Conservation (phyloP, 92 coral and sea anemone genomes). For the Virgularia gustaviana region DNA sequence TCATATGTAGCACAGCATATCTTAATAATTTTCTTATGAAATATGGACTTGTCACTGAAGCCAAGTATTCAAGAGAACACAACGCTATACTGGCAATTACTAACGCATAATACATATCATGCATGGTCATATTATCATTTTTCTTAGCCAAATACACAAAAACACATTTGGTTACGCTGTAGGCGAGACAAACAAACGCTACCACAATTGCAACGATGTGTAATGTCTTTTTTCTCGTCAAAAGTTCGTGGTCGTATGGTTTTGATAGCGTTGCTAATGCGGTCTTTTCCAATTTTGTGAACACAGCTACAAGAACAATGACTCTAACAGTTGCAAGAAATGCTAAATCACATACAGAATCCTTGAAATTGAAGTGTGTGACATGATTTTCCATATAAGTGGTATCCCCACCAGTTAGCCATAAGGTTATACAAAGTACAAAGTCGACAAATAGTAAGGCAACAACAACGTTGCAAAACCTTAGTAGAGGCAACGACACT, state of each 20-base stretch:
- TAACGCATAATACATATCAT: constrained; percentile 62
- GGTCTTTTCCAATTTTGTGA: constrained; percentile 57
- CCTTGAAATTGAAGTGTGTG: constrained; percentile 59
- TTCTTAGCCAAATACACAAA: constrained; percentile 59
- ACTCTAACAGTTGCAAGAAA: constrained; percentile 62
- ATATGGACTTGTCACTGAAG: constrained; percentile 60
- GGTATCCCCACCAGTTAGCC: constrained; percentile 79
- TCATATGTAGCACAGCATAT: constrained; percentile 57
- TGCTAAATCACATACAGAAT: constrained; percentile 80
- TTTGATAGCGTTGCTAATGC: constrained; percentile 61
- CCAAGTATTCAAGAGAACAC: constrained; percentile 57
- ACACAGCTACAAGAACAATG: constrained; percentile 54
- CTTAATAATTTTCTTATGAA: constrained; percentile 64
- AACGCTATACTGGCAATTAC: constrained; percentile 66
- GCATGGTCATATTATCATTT: constrained; percentile 60
- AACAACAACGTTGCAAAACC: constrained; percentile 65
- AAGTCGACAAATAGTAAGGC: constrained; percentile 61
- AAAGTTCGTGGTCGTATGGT: constrained; percentile 59
- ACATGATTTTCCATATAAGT: constrained; percentile 69
- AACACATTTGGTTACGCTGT: constrained; percentile 76
- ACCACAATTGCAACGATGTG: constrained; percentile 56
- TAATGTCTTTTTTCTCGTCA: constrained; percentile 51
- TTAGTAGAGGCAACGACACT: constrained; percentile 53
- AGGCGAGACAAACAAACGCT: constrained; percentile 67
- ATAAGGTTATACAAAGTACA: constrained; percentile 60